These are phyloP conservation scores for Gymnothorax javanicus DNA, from an alignment of 2,797 vertebrate species.

Conservation along the genomic window DNA sequence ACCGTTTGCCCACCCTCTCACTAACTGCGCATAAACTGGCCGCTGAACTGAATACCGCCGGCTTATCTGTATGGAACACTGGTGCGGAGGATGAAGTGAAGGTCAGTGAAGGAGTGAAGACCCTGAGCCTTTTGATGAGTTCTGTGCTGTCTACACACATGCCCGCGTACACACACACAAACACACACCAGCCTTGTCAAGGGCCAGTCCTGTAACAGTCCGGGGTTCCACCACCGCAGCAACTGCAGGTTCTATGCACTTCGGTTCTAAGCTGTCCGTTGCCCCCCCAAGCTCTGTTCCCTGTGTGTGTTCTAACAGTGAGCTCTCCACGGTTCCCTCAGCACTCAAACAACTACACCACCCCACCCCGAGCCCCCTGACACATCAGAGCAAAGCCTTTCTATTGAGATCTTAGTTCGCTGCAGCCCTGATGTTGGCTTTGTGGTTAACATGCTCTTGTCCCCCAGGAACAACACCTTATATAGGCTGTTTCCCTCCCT, in stretches of 20 bases:
- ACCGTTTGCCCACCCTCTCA: conserved; percentile 71
- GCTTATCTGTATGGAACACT: conserved; percentile 74
- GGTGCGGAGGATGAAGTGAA: conserved; percentile 23
- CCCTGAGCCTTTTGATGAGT: too few relatives aligned
- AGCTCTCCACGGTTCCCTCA: conserved; percentile 16
- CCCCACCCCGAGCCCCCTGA: conserved; percentile 37
- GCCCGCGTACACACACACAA: too few relatives aligned
- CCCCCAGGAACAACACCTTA: conserved; percentile 78
- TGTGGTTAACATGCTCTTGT: conserved; percentile 80
- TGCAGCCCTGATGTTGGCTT: conserved; percentile 76
- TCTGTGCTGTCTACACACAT: too few relatives aligned
- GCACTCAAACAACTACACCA: conserved; percentile 34
- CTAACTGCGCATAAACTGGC: conserved; percentile 58
- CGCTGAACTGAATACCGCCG: conserved; percentile 75
- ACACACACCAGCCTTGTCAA: too few relatives aligned
- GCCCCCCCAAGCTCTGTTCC: neutral
- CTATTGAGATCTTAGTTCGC: conserved; percentile 80
- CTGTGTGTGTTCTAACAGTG: conserved; percentile 31
- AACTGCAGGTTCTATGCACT: neutral
- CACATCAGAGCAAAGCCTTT: conserved; percentile 70
- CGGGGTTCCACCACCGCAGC: neutral
- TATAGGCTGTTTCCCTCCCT: conserved; percentile 62
- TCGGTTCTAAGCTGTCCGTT: neutral
- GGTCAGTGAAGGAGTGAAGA: conserved; percentile 52
- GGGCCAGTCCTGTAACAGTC: too few relatives aligned